Base-by-base conservation (phyloP, 2,888 invertebrate species). In the Eupithecia abbreviata region DNA sequence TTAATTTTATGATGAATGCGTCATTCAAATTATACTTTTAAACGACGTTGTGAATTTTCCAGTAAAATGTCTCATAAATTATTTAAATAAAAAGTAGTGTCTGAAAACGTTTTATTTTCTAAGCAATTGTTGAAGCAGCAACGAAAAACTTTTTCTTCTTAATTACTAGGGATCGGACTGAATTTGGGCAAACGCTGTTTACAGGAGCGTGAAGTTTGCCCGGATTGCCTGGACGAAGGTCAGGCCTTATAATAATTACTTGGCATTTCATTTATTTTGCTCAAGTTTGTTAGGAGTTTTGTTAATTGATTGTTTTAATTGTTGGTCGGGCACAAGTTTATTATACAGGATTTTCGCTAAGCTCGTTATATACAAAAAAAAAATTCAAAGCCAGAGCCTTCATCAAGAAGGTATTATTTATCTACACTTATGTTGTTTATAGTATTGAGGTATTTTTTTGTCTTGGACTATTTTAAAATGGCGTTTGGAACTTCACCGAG, bases 111-210 rank as follows among this genome's bases (percentile, higher is more conserved):
- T 12, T 62, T 72, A 45, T 42, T 62, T 30, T 47, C 41, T 10
- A 58, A 45, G 62, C 67, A 66, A 68, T 72, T 72, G 72, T 75
- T 68, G 68, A 47, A 72, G 68, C 58, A 68, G 41, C 45, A 55
- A 6, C 12, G 68, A 13, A 66, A 66, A 71, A 72, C 49, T 74
- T 77, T 69, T 72, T 70, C 68, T 43, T 70, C 49, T 12, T 75
- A 74, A 75, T 74, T 77, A 74, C 74, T 71, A 41, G 51, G 65
- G 72, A 66, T 72, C 72, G 15, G 74, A 69, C 68, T 77, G 70
- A 75, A 72, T 74, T 72, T 45, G 71, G 71, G 42, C 42, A 49
- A 55, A 41, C 10, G 62, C 49, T 74, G 68, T 74, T 73, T 74
- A 68, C 49, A 49, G 18, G 55, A 55, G 55, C 55, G 58, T 67